A percentile compares a stretch with the other conserved stretches of the same genome.
Conservation (phyloP, 1,140 invertebrate genomes). For the Adoxophyes honmai region DNA sequence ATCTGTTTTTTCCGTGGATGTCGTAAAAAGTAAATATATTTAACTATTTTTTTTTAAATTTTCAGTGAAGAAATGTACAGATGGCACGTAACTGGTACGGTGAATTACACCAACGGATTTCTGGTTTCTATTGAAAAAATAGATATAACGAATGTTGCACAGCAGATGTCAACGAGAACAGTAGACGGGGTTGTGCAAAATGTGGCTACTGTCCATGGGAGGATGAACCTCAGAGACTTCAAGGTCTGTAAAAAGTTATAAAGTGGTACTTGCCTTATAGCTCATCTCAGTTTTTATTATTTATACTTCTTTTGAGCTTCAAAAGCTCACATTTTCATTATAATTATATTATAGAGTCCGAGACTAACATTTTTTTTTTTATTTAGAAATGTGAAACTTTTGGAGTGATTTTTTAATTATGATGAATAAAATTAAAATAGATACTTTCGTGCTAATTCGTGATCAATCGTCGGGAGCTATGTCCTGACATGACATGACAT, state of each 20-base stretch:
- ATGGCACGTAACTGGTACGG: slow-evolving; percentile 34
- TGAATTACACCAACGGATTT: slow-evolving; percentile 49
- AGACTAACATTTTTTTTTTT: no score
- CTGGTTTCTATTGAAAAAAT: slow-evolving; percentile 42
- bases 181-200: slow-evolving; percentile 18
- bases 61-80: slow-evolving; percentile 33
- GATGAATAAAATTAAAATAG: no score
- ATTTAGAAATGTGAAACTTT: no score
- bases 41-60: slow-evolving; percentile 9
- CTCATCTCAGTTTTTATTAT: no score
- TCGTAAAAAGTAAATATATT: not conserved
- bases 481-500: no score
- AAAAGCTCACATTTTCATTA: no score
- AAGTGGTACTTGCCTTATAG: no score
- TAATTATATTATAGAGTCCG: no score
- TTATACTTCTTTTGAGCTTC: no score
- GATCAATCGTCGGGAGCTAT: no score
- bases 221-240: slow-evolving; percentile 27
- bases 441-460: no score
- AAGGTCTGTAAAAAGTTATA: slow-evolving; percentile 14
- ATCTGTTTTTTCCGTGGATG: not conserved
- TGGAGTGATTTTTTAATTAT: no score
- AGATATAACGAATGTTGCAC: slow-evolving; percentile 26
- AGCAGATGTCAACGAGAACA: not conserved
- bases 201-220: slow-evolving; percentile 17